A percentile compares a stretch with the other conserved stretches of the same genome.
phyloP scores from a whole-genome alignment of 2,113 vertebrate species.

The Marmota flaviventris region DNA sequence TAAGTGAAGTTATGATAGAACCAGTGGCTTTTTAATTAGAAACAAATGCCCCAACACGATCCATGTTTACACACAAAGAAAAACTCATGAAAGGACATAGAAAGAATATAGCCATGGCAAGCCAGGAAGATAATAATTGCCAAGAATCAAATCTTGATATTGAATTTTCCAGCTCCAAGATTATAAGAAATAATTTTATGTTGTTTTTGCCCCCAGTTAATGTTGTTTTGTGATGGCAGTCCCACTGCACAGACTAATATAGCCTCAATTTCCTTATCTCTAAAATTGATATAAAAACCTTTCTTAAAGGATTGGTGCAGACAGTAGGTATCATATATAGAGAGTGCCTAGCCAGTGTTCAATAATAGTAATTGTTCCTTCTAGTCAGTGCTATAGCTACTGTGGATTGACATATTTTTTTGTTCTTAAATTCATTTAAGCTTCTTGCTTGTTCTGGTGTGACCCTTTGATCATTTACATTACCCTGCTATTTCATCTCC shows the following conservation, averaged over 20 bases:
- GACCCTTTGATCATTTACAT: neutral
- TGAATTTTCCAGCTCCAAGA: neutral
- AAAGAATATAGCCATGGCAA: neutral
- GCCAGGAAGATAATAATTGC: neutral
- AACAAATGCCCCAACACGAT: too few species aligned
- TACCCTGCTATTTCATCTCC: neutral
- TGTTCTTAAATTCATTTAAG: neutral
- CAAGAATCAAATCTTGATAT: neutral
- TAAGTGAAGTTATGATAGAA: neutral
- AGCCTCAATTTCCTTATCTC: neutral
- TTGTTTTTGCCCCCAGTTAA: neutral
- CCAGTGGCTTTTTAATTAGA: neutral
- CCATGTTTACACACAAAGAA: neutral
- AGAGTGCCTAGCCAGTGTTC: neutral
- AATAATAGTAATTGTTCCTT: neutral
- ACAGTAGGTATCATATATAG: neutral
- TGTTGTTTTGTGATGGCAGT: neutral
- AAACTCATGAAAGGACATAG: neutral
- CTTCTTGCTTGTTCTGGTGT: neutral
- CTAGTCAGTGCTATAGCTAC: neutral
- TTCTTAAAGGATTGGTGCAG: neutral
- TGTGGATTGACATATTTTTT: neutral
- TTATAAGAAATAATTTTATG: neutral
- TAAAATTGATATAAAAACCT: slow-evolving; percentile 34
- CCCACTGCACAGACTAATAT: neutral